These are phyloP conservation scores for Octopus bimaculoides DNA, from an alignment of 1,140 invertebrate species.

Conservation along the genomic window DNA sequence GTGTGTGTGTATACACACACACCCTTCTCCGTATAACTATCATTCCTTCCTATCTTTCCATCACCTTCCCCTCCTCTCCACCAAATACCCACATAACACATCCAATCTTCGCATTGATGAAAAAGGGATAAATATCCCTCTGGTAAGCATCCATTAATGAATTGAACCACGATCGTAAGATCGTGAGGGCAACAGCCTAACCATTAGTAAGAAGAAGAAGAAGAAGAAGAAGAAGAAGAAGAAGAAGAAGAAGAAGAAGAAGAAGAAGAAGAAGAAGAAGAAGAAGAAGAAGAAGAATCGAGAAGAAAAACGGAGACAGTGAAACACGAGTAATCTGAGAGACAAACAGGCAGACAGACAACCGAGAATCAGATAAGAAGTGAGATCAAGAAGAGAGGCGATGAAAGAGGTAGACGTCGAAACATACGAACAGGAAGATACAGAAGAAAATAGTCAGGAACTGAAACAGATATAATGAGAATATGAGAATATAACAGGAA, in stretches of 20 bases:
- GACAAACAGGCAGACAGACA: neutral
- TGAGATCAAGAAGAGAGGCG: no score
- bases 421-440: neutral
- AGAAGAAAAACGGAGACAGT: neutral
- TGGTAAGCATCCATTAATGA: fast-evolving
- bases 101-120: no score
- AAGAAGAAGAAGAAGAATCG: neutral
- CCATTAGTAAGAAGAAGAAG: neutral
- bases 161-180: no score
- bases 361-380: no score
- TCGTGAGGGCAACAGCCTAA: no score
- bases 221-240: neutral
- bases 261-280: neutral
- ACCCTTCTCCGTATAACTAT: no score
- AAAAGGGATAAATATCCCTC: no score
- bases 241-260: neutral
- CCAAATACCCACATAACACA: no score
- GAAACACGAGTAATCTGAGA: neutral
- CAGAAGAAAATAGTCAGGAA: neutral
- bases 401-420: neutral
- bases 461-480: neutral
- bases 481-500: no score
- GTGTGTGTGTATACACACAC: no score
- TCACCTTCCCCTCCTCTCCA: no score
- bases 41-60: no score